Evolutionary conservation across 1,140 invertebrate genomes (phyloP).

Genomic region (Leguminivora glycinivorella): DNA sequence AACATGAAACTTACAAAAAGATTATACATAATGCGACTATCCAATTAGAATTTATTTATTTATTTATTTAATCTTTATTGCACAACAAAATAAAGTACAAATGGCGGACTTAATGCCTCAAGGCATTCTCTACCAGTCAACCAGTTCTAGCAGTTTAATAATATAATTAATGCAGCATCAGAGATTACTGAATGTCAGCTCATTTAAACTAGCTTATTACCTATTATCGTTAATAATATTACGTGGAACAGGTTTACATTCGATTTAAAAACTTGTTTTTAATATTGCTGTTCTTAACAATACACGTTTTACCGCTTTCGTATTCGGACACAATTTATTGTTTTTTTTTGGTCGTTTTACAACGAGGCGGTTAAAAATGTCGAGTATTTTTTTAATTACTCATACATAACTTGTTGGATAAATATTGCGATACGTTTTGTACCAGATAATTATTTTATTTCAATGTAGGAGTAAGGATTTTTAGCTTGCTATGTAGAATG

Average conservation of each 20-base stretch:
- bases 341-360: neutral
- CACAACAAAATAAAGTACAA: too few species aligned
- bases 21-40: neutral
- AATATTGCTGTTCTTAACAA: conserved; percentile 17
- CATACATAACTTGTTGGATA: neutral
- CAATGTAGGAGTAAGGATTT: conserved; percentile 17
- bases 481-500: neutral
- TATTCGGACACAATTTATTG: neutral
- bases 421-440: neutral
- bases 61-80: too few species aligned
- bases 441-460: neutral
- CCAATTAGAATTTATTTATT: conserved; percentile 24
- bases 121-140: too few species aligned
- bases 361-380: conserved; percentile 3
- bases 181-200: conserved; percentile 34
- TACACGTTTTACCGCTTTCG: conserved; percentile 1
- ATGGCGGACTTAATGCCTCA: too few species aligned
- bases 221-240: conserved; percentile 32
- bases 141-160: conserved; percentile 31
- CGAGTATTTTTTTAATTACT: neutral
- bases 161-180: neutral
- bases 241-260: conserved; percentile 16
- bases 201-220: conserved; percentile 37
- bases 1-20: neutral
- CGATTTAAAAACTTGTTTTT: conserved; percentile 23